Evolutionary conservation across 2,888 invertebrate species (phyloP), one percentile per base, ranked within the genome.

Genomic region (Diarsia mendica): DNA sequence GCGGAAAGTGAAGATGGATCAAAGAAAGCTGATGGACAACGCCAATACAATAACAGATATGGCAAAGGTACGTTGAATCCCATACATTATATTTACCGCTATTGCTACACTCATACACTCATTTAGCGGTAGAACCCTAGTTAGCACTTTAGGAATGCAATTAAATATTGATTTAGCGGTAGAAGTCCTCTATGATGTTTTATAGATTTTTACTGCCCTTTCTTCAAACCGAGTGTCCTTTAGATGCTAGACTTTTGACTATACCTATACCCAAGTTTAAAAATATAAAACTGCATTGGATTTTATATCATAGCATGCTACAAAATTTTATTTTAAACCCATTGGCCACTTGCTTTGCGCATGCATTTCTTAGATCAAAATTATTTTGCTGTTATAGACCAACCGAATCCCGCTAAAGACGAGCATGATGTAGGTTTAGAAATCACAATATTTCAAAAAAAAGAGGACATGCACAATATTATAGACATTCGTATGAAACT

Each of bases 1-100:
- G 96, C 97, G 99, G 93, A 99, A 99, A 97, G 99, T 99, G 83
- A 99, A 99, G 97, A 99, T 99, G 99, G 99, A 99, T 97, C 99
- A 99, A 97, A 97, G 99, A 94, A 99, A 99, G 97, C 97, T 99
- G 90, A 99, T 99, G 98, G 99, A 99, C 95, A 99, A 99, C 94
- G 99, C 99, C 88, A 99, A 99, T 92, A 99, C 99, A 79, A 98
- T 99, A 95, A 99, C 99, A 79, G 99, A 99, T 94, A 99, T 99
- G 99, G 99, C 99, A 91, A 99, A 99, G 98, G 99, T 99, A 97
- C 97, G 95, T 94, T 87, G 80, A 88, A 81, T 88, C 88, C 82
- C 69, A 75, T 65, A 65, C 79, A 71, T 73, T 64, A 53, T 75
- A 53, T 76, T 78, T 81, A 79, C 82, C 83, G 93, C 91, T 91